Percentiles rank a stretch among this genome's conserved stretches.
phyloP scores from a whole-genome alignment of 2,113 vertebrate species.

The Colistium nudipinnis region DNA sequence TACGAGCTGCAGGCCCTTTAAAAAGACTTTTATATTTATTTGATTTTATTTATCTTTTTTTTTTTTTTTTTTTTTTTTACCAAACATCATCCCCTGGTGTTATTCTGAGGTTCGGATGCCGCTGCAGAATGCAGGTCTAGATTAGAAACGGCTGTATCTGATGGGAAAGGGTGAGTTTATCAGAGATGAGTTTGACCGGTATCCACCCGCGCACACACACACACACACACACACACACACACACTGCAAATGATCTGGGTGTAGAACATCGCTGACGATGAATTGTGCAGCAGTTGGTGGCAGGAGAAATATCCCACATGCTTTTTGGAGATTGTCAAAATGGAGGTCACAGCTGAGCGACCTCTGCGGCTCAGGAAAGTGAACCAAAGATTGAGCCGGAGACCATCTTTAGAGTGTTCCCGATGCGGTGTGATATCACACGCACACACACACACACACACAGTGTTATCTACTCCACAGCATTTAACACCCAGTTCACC shows the following conservation, averaged over 20 bases:
- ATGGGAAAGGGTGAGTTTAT: conserved; percentile 45
- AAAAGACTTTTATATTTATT: too few relatives aligned
- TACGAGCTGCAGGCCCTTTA: too few relatives aligned
- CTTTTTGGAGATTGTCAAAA: conserved; percentile 46
- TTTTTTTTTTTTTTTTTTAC: too few relatives aligned
- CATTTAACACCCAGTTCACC: too few relatives aligned
- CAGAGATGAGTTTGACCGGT: conserved; percentile 38
- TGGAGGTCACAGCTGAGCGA: conserved; percentile 51
- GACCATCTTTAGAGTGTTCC: neutral
- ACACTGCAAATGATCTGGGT: conserved; percentile 41
- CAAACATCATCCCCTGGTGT: neutral
- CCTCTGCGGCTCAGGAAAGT: conserved; percentile 38
- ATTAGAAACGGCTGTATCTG: conserved; percentile 27
- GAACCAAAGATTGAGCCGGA: conserved; percentile 30
- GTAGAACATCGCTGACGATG: conserved; percentile 21
- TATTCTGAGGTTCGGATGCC: conserved; percentile 13
- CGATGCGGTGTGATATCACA: conserved; percentile 21
- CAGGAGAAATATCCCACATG: conserved; percentile 1
- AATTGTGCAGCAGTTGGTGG: conserved; percentile 28
- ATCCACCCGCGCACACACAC: conserved; percentile 3
- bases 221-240: conserved; percentile 13
- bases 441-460: too few relatives aligned
- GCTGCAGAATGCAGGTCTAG: neutral
- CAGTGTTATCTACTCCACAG: neutral
- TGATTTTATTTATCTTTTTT: too few relatives aligned